These are phyloP conservation scores for Ridgeia piscesae DNA, from an alignment of 1,140 invertebrate species.

Conservation along the genomic window DNA sequence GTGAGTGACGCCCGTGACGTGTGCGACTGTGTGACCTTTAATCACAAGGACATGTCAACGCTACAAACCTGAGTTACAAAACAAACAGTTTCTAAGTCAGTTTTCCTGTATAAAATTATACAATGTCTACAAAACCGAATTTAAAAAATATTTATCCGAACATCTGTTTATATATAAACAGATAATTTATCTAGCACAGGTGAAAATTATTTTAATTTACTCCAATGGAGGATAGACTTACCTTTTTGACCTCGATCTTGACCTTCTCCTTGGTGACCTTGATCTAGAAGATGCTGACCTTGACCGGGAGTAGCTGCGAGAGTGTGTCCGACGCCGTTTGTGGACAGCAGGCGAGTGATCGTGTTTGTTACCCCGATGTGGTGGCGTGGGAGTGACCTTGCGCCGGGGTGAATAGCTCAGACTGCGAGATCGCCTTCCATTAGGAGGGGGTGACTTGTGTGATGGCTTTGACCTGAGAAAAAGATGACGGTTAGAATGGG, in stretches of 20 bases:
- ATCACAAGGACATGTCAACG: not conserved
- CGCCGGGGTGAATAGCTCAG: not conserved
- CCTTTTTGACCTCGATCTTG: not conserved
- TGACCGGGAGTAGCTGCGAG: not conserved
- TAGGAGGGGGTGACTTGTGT: not conserved
- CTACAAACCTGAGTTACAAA: not conserved
- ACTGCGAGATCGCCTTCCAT: not conserved
- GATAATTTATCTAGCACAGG: not conserved
- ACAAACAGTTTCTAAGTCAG: too few species aligned
- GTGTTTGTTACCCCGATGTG: not conserved
- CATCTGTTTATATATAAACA: not conserved
- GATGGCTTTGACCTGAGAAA: not conserved
- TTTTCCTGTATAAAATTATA: too few species aligned
- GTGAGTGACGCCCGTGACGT: not conserved
- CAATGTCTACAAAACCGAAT: not conserved
- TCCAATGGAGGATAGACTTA: not conserved
- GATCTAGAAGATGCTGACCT: not conserved
- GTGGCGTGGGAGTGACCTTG: not conserved
- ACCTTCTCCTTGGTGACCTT: conserved; percentile 3
- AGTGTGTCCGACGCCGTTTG: not conserved
- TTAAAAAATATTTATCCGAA: not conserved
- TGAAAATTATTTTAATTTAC: not conserved
- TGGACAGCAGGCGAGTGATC: not conserved
- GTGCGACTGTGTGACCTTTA: not conserved
- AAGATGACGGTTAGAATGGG: not conserved